Base-by-base conservation (phyloP, 2,797 vertebrate genomes). In the Cirrhinus mrigala region DNA sequence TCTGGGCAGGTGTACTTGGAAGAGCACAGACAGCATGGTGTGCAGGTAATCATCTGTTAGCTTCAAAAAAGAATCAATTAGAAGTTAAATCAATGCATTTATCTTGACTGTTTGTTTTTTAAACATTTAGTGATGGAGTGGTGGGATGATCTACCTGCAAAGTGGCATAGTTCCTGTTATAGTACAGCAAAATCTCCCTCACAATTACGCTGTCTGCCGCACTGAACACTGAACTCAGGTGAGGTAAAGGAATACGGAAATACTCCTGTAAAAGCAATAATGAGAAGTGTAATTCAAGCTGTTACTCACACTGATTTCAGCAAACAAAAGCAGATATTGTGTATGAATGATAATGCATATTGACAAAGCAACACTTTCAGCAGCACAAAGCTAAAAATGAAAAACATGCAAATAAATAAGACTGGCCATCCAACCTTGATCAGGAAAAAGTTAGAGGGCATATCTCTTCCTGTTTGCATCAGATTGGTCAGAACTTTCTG, bases 401-500 rank as follows among this genome's bases (percentile, higher is more conserved):
- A 60, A 76, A 70, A 70, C 52, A 40, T n/a, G 48, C 29, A 18
- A 56, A 70, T n/a, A 18, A 56, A 70, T 24, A 40, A 15, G 15
- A 52, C 11, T 62, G 10, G 56, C 5, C 4, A 29, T 87, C 81
- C 90, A 56, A 96, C 95, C 95, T 94, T 93, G 56, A 96, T 92
- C 46, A 96, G 83, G 56, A 88, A 88, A 85, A 90, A 90, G 15
- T 88, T 90, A 18, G 78, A 89, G 48, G 73, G 90, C 56, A 90
- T 81, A 24, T 91, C 92, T 88, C 94, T 90, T 29, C 92, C 86
- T 6, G 90, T 94, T 89, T 94, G 93, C 92, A 94, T 94, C 90
- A 96, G 81, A 76, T 91, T 93, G 84, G 92, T 95, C 58, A 96
- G 88, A 12, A 95, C 91, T 33, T 78, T 94, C 96, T 96, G 69